Conservation (phyloP, 1,140 invertebrate genomes). For the Calephelis nemesis region DNA sequence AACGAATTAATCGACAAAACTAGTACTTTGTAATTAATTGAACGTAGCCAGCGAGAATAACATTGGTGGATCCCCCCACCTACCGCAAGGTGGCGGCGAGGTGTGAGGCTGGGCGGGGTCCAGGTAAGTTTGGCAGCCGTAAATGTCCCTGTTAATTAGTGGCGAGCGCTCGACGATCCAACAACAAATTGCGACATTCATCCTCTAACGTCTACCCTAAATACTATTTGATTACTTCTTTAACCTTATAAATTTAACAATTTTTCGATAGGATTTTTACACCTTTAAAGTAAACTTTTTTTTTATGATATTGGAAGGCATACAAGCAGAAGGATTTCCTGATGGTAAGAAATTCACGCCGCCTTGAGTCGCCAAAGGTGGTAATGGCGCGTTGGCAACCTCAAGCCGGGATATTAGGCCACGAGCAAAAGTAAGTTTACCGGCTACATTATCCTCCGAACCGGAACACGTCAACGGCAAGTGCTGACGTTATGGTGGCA, state of each 20-base stretch:
- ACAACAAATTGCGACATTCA: slow-evolving; percentile 57
- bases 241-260: background rate
- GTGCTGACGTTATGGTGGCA: too few species aligned
- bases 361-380: too few species aligned
- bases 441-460: too few species aligned
- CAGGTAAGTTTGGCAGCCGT: slow-evolving; percentile 56
- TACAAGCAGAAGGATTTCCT: too few species aligned
- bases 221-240: slow-evolving; percentile 20
- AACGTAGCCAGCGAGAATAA: slow-evolving; percentile 32
- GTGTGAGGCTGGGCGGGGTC: slow-evolving; percentile 21
- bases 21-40: slow-evolving; percentile 32
- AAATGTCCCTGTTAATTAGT: slow-evolving; percentile 63
- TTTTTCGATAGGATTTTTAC: background rate
- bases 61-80: slow-evolving; percentile 26
- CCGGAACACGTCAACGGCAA: too few species aligned
- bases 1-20: slow-evolving; percentile 10
- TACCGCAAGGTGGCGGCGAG: slow-evolving; percentile 28
- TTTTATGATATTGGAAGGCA: too few species aligned
- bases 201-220: slow-evolving; percentile 36
- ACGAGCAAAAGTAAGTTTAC: too few species aligned
- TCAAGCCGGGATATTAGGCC: too few species aligned
- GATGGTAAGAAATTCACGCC: too few species aligned
- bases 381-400: too few species aligned
- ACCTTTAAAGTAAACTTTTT: too few species aligned
- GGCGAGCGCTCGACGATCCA: slow-evolving; percentile 51